Base-by-base conservation (phyloP, 2,797 vertebrate genomes). In the Parambassis ranga region DNA sequence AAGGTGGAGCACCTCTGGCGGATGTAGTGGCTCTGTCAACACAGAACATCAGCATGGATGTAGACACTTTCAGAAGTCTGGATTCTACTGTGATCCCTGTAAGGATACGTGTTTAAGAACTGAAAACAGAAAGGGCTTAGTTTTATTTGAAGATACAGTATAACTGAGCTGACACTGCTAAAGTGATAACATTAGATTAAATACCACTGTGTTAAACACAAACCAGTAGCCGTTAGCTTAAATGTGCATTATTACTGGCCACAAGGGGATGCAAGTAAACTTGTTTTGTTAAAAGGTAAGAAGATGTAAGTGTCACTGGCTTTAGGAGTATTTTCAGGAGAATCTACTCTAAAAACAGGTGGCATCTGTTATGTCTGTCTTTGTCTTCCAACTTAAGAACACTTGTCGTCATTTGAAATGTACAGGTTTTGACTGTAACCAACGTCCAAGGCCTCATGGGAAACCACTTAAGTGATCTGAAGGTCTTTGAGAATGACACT, bases 401-500 rank as follows among this genome's bases (percentile, higher is more conserved):
- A 55, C 23, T 41, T 43, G 8, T 47, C 5, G 11, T 60, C 2
- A 13, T 43, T 43, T 56, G 10, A 30, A 56, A 57, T 55, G 6
- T 28, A 15, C 67, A 90, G 91, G 32, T 1, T 23, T 71, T 92
- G 48, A 84, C 44, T 3, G 87, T 90, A 36, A 13, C 16, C 1
- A 36, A 84, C 2, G 84, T 91, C 6, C 13, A 27, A 51, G 51
- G 36, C 38, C 77, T 91, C 24, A 5, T 90, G 71, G 83, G 85
- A 4, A 4, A 0, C 1, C 42, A 67, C 0, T 3, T 90, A 4
- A 10, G 1, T 0, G 77, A 89, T 38, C 75, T 92, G 71, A 88
- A 90, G 74, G 6, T 76, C 27, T 91, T 90, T 87, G 77, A 90
- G 67, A 83, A 84, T 0, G 55, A 83, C 1, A n/a, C 72, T 0